Evolutionary conservation across 2,113 vertebrate species (phyloP).

Genomic region (Pomatostomus ruficeps): DNA sequence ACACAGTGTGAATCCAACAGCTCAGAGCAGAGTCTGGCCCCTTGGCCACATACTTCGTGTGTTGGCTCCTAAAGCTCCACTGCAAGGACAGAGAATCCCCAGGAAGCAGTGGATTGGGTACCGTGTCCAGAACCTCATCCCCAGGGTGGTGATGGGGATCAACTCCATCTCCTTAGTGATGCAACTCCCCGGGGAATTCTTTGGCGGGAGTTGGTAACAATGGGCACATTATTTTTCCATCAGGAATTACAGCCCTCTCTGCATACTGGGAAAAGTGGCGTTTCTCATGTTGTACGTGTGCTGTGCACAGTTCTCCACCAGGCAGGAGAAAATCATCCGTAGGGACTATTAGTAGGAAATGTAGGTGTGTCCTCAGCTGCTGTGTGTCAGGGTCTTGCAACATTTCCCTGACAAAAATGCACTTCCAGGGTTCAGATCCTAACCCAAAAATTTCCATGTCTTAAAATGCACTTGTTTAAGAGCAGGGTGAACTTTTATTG

Average conservation of each 20-base stretch:
- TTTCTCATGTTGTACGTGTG: neutral
- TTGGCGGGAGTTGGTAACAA: neutral
- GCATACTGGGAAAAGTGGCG: neutral
- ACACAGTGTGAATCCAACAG: neutral
- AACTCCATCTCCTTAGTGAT: neutral
- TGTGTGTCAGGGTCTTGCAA: neutral
- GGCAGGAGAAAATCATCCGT: neutral
- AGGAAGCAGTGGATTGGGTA: accelerated
- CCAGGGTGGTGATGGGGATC: accelerated
- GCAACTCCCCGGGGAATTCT: neutral
- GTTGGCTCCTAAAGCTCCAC: neutral
- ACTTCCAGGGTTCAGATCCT: neutral
- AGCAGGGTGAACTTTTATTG: neutral
- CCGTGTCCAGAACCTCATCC: neutral
- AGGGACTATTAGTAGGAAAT: neutral
- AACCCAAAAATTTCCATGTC: neutral
- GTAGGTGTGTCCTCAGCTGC: neutral
- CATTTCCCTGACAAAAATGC: neutral
- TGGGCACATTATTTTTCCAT: neutral
- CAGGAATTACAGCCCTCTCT: neutral
- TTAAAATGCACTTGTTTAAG: neutral
- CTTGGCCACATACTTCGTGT: neutral
- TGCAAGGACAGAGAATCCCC: neutral
- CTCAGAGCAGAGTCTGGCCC: accelerated
- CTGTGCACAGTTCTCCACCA: neutral